phyloP scores from a whole-genome alignment of 2,113 vertebrate species.

The Pterocles burchelli region DNA sequence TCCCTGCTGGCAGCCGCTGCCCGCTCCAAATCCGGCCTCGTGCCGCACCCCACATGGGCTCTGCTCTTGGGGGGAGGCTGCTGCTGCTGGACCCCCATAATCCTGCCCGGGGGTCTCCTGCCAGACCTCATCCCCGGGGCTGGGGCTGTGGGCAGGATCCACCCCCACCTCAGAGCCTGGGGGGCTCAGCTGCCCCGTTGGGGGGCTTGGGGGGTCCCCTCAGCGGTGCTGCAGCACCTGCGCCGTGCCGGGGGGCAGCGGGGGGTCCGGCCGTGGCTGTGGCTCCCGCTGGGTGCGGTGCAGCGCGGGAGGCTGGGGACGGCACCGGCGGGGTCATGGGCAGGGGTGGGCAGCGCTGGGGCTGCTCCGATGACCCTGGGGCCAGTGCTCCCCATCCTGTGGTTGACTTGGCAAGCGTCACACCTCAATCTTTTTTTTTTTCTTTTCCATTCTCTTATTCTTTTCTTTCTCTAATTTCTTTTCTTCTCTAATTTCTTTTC shows the following conservation, averaged over 20 bases:
- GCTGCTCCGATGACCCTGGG: neutral
- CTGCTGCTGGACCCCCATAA: neutral
- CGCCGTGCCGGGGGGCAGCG: neutral
- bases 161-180: neutral
- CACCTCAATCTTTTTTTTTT: neutral
- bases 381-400: neutral
- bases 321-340: neutral
- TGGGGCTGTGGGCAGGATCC: fast-evolving
- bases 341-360: neutral
- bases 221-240: neutral
- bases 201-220: neutral
- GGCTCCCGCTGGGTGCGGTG: neutral
- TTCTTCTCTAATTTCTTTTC: neutral
- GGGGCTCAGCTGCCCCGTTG: fast-evolving
- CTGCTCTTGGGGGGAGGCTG: neutral
- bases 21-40: neutral
- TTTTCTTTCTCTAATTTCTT: no score
- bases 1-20: conserved; percentile 18
- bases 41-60: neutral
- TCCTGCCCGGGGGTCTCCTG: fast-evolving
- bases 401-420: conserved; percentile 6
- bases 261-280: fast-evolving
- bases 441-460: neutral
- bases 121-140: neutral
- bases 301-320: neutral